These are phyloP conservation scores for Dolomedes plantarius DNA, from an alignment of 2,888 invertebrate genomes.

Conservation along the genomic window DNA sequence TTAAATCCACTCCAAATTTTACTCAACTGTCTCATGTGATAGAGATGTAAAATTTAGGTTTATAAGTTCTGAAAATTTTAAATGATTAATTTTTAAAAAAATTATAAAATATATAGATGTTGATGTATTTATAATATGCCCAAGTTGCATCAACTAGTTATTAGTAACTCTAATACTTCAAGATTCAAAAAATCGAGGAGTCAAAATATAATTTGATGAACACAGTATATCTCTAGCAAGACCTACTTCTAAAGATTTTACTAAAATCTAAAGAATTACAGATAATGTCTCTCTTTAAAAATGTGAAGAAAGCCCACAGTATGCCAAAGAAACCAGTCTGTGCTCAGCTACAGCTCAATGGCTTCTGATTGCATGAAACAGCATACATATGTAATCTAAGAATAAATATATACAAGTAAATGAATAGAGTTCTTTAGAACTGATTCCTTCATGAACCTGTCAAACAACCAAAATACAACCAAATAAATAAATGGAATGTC, in stretches of 20 bases:
- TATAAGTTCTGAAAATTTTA: no score
- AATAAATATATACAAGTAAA: constrained; percentile 5
- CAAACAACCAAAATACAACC: not conserved
- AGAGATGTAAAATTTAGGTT: no score
- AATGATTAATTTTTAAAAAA: no score
- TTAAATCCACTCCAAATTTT: no score
- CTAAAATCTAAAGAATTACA: constrained; percentile 27
- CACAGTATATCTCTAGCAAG: not conserved
- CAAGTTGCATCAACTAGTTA: not conserved
- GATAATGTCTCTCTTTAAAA: constrained; percentile 21
- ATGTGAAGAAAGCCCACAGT: constrained; percentile 35
- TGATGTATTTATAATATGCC: not conserved
- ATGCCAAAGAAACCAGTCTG: constrained; percentile 13
- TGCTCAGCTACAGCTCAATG: not conserved
- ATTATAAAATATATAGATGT: no score
- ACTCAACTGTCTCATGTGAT: no score
- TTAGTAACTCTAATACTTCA: not conserved
- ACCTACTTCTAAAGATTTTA: not conserved
- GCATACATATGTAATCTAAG: not conserved
- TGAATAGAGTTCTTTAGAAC: not conserved
- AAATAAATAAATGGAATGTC: constrained; percentile 22
- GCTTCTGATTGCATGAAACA: not conserved
- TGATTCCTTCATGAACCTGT: not conserved
- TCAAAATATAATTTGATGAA: constrained; percentile 13
- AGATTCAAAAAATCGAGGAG: not conserved